phyloP scores from a whole-genome alignment of 2,888 invertebrate species.

The Gryllus longicercus region DNA sequence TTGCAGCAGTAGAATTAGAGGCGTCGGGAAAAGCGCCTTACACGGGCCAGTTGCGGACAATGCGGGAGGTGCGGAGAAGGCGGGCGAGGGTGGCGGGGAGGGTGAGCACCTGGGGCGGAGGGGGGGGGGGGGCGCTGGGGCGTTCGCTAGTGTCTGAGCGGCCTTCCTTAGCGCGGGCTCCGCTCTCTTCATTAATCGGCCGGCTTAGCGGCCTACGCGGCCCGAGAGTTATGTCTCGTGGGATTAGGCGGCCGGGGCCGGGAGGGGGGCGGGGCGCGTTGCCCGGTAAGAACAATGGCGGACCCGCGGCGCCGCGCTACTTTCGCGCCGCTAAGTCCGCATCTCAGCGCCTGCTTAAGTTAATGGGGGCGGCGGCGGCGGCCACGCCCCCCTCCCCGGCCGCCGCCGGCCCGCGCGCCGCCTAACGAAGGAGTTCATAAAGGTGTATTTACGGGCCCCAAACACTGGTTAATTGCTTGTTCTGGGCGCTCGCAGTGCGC shows the following conservation, averaged over 20 bases:
- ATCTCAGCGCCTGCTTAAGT: neutral
- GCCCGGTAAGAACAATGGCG: conserved; percentile 4
- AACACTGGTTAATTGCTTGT: conserved; percentile 17
- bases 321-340: conserved; percentile 17
- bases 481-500: neutral
- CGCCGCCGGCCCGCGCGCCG: neutral
- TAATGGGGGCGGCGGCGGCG: neutral
- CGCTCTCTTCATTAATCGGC: neutral
- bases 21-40: neutral
- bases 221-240: neutral
- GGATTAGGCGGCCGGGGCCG: neutral
- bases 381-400: neutral
- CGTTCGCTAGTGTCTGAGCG: neutral
- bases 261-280: no score
- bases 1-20: neutral
- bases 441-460: conserved; percentile 12
- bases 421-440: neutral
- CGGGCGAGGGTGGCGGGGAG: neutral
- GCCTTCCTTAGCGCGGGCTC: neutral
- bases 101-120: neutral
- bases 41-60: neutral
- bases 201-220: neutral
- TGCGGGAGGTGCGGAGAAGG: neutral
- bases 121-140: neutral
- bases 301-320: neutral